These are phyloP conservation scores for Tyto alba DNA, from an alignment of 2,113 vertebrate genomes.

Conservation along the genomic window DNA sequence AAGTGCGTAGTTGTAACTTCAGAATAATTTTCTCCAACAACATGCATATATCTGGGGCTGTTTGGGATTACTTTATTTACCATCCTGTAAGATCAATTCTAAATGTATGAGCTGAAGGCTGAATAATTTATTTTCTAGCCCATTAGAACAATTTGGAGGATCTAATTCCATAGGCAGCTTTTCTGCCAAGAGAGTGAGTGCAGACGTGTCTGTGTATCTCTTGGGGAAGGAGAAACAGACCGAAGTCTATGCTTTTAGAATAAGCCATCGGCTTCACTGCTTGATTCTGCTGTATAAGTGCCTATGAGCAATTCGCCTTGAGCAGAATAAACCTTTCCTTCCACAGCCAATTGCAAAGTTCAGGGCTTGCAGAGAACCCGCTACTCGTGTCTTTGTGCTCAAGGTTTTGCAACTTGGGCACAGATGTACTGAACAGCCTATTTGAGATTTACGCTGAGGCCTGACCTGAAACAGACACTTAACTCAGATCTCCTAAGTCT, in stretches of 20 bases:
- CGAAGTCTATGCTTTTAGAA: not conserved
- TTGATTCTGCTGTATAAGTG: not conserved
- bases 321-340: not conserved
- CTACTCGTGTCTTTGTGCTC: not conserved
- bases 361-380: not conserved
- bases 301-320: not conserved
- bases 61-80: conserved; percentile 48
- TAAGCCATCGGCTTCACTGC: not conserved
- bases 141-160: conserved; percentile 45
- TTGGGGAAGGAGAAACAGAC: not conserved
- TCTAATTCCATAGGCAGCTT: not conserved
- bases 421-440: not conserved
- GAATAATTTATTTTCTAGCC: conserved; percentile 57
- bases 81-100: conserved; percentile 37
- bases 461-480: not conserved
- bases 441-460: not conserved
- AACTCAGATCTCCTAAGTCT: not conserved
- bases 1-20: not conserved
- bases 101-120: conserved; percentile 7
- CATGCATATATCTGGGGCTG: not conserved
- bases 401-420: not conserved
- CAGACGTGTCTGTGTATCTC: not conserved
- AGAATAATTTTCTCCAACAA: conserved; percentile 8
- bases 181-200: not conserved
- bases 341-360: not conserved